Base-by-base conservation (phyloP, 2,797 vertebrate species). In the Anabas testudineus region DNA sequence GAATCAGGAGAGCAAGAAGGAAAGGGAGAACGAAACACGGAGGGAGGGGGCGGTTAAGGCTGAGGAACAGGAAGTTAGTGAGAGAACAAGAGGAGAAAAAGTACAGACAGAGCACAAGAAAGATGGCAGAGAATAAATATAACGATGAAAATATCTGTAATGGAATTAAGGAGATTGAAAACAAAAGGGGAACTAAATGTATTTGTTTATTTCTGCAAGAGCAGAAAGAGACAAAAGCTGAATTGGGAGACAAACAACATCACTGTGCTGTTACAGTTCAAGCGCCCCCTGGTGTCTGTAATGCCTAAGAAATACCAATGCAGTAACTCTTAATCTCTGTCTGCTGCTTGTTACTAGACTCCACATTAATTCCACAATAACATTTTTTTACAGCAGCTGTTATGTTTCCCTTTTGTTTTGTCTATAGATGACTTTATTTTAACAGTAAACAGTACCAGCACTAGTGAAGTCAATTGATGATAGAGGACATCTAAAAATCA, bases 201-300 rank as follows among this genome's bases (percentile, higher is more conserved):
- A n/a, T n/a, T n/a, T n/a, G n/a, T n/a, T n/a, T n/a, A n/a, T n/a
- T n/a, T n/a, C n/a, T n/a, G n/a, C n/a, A n/a, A 14, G 42, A 77
- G 36, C 51, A 70, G 64, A 37, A 63, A 22, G 18, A 56, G 30
- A 37, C 10, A 54, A 34, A 48, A 60, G 34, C 41, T 37, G 19
- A n/a, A 51, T n/a, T 41, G 39, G 34, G 4, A 19, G 30, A 28
- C 16, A 10, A 10, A 60, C 70, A 61, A 52, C 24, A 32, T 5
- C 21, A 28, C 15, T 55, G 51, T 67, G 58, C 1, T 67, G 47
- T 24, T 24, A 39, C 21, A 61, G 69, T 70, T 82, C 70, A 89
- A 69, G 78, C 86, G 85, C 93, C 93, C 80, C 70, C 93, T 94
- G 88, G 84, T 93, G 93, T 86, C 73, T 42, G 76, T 32, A 57